A percentile compares a stretch with the other conserved stretches of the same genome.
Conservation (phyloP, 2,888 invertebrate species). For the Eudasyphora cyanicolor region DNA sequence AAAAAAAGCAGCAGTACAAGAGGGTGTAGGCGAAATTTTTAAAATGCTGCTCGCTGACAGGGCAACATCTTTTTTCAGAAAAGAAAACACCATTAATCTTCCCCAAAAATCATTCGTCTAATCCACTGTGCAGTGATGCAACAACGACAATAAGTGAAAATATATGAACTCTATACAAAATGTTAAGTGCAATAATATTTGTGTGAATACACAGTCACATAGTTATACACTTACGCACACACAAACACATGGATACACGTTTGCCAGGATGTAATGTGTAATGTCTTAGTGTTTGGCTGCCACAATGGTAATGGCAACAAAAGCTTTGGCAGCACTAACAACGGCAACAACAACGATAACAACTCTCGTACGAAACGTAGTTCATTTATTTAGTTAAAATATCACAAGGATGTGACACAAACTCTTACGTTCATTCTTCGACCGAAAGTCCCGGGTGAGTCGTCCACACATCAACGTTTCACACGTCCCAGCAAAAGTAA, state of each 20-base stretch:
- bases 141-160: slow-evolving; percentile 44
- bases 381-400: slow-evolving; percentile 66
- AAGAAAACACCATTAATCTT: no score
- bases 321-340: slow-evolving; percentile 20
- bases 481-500: neutral
- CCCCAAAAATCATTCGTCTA: no score
- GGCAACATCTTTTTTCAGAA: no score
- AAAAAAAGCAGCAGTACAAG: no score
- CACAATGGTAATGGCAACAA: neutral
- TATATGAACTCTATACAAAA: slow-evolving; percentile 60
- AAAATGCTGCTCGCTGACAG: no score
- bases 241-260: neutral
- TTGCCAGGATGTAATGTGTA: neutral
- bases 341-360: slow-evolving; percentile 27
- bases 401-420: slow-evolving; percentile 65
- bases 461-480: neutral
- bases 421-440: slow-evolving; percentile 19
- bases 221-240: neutral
- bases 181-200: slow-evolving; percentile 59
- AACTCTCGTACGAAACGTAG: slow-evolving; percentile 52
- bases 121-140: slow-evolving; percentile 7
- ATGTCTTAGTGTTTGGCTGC: neutral
- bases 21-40: no score
- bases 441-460: neutral
- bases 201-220: slow-evolving; percentile 20